phyloP scores from a whole-genome alignment of 2,888 invertebrate species.

The Agriopis leucophaearia region DNA sequence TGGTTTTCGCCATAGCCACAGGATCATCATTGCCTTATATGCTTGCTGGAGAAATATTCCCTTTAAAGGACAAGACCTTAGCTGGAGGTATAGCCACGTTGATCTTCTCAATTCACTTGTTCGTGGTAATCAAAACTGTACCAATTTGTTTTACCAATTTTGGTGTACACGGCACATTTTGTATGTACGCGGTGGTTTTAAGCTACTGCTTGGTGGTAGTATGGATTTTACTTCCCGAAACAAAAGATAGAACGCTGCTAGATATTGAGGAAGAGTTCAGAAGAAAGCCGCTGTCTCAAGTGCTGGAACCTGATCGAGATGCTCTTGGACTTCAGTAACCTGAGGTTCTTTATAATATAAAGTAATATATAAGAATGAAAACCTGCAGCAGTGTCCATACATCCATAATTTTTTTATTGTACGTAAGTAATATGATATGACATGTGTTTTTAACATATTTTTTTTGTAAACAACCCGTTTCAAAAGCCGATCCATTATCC shows the following conservation, averaged over 20 bases:
- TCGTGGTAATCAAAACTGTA: background rate
- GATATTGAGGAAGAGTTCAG: slow-evolving; percentile 16
- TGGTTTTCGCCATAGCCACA: slow-evolving; percentile 7
- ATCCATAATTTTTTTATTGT: too few species aligned
- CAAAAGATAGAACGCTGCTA: slow-evolving; percentile 15
- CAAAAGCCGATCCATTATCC: too few species aligned
- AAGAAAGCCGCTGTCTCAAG: background rate
- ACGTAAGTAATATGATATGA: too few species aligned
- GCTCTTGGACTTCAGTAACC: background rate
- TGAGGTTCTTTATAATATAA: background rate
- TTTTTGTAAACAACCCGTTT: too few species aligned
- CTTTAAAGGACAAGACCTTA: background rate
- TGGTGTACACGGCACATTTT: background rate
- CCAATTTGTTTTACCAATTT: background rate
- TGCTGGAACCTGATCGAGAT: background rate
- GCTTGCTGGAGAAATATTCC: slow-evolving; percentile 7
- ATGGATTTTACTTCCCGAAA: slow-evolving; percentile 10
- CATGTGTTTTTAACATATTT: too few species aligned
- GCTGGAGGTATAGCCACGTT: background rate
- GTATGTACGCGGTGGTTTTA: background rate
- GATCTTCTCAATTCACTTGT: background rate
- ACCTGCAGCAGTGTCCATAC: too few species aligned
- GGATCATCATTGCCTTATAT: background rate
- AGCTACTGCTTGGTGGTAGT: slow-evolving; percentile 1
- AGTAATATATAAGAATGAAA: too few species aligned